A percentile compares a stretch with the other conserved stretches of the same genome.
phyloP scores from a whole-genome alignment of 1,140 invertebrate genomes.

The Bactericera cockerelli region DNA sequence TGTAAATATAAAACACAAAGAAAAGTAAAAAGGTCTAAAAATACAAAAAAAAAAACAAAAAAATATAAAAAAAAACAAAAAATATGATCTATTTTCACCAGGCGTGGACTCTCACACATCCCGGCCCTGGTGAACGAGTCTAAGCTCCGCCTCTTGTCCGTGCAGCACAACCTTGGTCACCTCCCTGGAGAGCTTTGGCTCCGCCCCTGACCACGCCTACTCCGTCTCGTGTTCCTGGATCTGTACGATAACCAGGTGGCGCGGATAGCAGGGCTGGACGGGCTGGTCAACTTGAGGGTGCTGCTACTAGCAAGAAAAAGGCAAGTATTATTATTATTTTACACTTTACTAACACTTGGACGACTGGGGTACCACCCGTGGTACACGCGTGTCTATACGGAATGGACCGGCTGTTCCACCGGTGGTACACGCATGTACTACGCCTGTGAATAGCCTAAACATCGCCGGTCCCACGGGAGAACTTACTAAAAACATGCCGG shows the following conservation, averaged over 20 bases:
- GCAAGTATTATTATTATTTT: too few species aligned
- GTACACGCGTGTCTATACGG: too few species aligned
- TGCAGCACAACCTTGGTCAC: slow-evolving; percentile 82
- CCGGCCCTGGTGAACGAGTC: slow-evolving; percentile 65
- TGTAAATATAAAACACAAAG: too few species aligned
- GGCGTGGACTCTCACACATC: slow-evolving; percentile 52
- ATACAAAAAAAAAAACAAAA: too few species aligned
- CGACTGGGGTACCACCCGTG: neutral
- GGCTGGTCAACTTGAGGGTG: slow-evolving; percentile 60
- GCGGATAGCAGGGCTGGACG: slow-evolving; percentile 55
- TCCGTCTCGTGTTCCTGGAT: slow-evolving; percentile 62
- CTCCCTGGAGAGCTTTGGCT: slow-evolving; percentile 45
- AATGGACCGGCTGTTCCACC: too few species aligned
- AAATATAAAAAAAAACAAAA: too few species aligned
- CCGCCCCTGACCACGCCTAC: slow-evolving; percentile 17
- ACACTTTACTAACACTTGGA: neutral
- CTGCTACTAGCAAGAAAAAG: slow-evolving; percentile 79
- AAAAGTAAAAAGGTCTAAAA: too few species aligned
- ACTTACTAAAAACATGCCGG: too few species aligned
- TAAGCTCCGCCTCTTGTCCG: slow-evolving; percentile 61
- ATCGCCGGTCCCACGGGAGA: too few species aligned
- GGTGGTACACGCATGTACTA: too few species aligned
- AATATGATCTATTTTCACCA: slow-evolving; percentile 27
- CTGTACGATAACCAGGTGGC: slow-evolving; percentile 89
- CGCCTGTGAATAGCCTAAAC: too few species aligned